phyloP scores from a whole-genome alignment of 2,113 vertebrate genomes.

The Dromiciops gliroides region DNA sequence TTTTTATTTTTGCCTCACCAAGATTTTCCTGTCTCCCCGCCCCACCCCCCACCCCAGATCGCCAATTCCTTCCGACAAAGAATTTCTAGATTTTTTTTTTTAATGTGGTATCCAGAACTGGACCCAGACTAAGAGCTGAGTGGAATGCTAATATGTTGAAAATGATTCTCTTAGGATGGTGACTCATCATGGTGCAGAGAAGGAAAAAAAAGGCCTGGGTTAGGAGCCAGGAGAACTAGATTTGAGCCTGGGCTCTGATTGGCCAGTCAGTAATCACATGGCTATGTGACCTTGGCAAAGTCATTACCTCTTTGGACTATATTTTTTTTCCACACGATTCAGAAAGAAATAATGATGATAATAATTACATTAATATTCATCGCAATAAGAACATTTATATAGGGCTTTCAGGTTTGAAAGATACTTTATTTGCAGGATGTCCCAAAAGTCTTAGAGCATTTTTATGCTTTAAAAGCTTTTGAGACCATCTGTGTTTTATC shows the following conservation, averaged over 20 bases:
- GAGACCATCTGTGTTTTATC: background rate
- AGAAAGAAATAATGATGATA: background rate
- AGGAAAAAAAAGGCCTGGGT: background rate
- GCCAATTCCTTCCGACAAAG: background rate
- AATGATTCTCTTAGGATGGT: background rate
- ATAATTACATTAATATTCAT: background rate
- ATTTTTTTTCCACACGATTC: background rate
- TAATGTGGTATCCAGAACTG: background rate
- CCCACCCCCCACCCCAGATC: background rate
- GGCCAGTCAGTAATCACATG: background rate
- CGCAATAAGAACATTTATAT: background rate
- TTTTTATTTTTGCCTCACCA: background rate
- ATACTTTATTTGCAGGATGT: background rate
- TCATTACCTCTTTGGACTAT: background rate
- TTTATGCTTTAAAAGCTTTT: background rate
- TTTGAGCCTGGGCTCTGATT: background rate
- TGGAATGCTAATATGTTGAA: background rate
- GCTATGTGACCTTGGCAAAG: background rate
- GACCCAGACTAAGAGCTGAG: background rate
- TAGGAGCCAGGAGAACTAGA: background rate
- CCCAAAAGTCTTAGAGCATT: background rate
- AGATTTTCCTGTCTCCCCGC: background rate
- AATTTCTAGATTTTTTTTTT: background rate
- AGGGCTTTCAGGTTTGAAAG: background rate
- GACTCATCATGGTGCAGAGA: background rate